phyloP scores from a whole-genome alignment of 2,888 invertebrate genomes.

The Troglohyphantes excavatus region DNA sequence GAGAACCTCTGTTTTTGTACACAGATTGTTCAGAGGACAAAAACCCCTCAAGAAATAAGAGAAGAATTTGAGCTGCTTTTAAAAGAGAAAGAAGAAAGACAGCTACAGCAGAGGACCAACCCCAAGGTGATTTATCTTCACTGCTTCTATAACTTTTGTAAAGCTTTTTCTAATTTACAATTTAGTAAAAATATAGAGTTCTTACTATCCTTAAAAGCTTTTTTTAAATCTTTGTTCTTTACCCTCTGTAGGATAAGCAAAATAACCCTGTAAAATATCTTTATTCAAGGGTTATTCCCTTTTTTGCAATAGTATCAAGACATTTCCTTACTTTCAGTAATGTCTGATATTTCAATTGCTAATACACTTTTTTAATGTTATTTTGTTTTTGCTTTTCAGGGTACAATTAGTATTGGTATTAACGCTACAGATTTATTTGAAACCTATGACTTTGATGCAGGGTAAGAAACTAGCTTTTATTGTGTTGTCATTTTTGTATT shows the following conservation, averaged over 20 bases:
- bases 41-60: constrained; percentile 96
- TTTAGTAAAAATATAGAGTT: too few relatives aligned
- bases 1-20: too few relatives aligned
- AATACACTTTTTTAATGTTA: too few relatives aligned
- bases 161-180: background rate
- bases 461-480: constrained; percentile 5
- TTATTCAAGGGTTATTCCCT: too few relatives aligned
- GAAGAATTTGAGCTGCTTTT: constrained; percentile 95
- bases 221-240: too few relatives aligned
- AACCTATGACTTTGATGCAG: constrained; percentile 85
- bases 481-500: background rate
- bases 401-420: constrained; percentile 91
- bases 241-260: too few relatives aligned
- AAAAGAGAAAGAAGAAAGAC: constrained; percentile 88
- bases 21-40: constrained; percentile 89
- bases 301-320: too few relatives aligned
- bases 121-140: constrained; percentile 85
- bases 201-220: too few relatives aligned
- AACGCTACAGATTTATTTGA: constrained; percentile 97
- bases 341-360: too few relatives aligned
- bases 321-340: too few relatives aligned
- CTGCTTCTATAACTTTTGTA: background rate
- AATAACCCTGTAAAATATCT: too few relatives aligned
- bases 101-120: constrained; percentile 94
- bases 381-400: constrained; percentile 82